Conservation (phyloP, 2,888 invertebrate species). For the Bhutanitis thaidina region DNA sequence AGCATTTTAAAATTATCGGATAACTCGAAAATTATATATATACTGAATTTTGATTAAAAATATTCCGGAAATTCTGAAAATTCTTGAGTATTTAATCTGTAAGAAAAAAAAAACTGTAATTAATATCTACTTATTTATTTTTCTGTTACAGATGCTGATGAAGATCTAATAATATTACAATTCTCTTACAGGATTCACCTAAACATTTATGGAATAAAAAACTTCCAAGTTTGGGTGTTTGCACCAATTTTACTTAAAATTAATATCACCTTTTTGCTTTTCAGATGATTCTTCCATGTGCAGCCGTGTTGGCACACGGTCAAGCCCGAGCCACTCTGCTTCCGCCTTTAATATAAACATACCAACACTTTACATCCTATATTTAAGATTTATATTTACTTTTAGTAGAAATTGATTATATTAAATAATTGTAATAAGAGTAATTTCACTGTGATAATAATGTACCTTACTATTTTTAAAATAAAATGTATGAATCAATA, state of each 20-base stretch:
- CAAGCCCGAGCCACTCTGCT: conserved; percentile 82
- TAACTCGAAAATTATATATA: conserved; percentile 17
- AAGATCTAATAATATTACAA: conserved; percentile 59
- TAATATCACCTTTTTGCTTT: conserved; percentile 77
- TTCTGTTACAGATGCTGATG: conserved; percentile 74
- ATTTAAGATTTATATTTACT: conserved; percentile 33
- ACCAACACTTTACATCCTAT: conserved; percentile 51
- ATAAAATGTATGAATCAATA: conserved; percentile 13
- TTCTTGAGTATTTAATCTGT: conserved; percentile 57
- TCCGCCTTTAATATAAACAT: conserved; percentile 78
- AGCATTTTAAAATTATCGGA: conserved; percentile 32
- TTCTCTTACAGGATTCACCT: conserved; percentile 62
- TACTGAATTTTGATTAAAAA: conserved; percentile 12
- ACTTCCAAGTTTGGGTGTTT: conserved; percentile 66
- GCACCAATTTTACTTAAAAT: conserved; percentile 42
- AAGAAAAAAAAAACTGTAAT: conserved; percentile 52
- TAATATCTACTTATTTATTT: conserved; percentile 67
- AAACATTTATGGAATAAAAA: conserved; percentile 40
- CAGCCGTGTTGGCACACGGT: conserved; percentile 83
- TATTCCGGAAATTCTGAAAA: conserved; percentile 35
- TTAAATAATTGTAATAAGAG: not conserved
- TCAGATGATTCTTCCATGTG: conserved; percentile 77
- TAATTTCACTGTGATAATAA: conserved; percentile 30
- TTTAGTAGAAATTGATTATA: not conserved
- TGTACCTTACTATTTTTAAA: conserved; percentile 27